Conservation (phyloP, 1,140 invertebrate genomes). For the Aphidius ervi region DNA sequence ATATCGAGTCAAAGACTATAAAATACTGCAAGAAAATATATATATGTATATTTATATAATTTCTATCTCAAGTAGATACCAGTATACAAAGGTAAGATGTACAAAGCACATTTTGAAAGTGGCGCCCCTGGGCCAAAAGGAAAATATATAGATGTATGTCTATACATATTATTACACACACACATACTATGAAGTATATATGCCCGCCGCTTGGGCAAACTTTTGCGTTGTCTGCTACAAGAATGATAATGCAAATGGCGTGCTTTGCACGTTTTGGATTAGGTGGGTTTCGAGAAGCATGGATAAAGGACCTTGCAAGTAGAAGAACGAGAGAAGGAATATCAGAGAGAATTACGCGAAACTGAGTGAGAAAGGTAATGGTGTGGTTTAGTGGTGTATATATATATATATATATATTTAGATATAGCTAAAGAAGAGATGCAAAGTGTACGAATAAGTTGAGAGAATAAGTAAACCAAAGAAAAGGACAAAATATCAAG, state of each 20-base stretch:
- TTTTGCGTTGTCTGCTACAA: conserved; percentile 41
- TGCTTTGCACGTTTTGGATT: conserved; percentile 43
- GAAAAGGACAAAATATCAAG: neutral
- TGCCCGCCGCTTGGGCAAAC: conserved; percentile 26
- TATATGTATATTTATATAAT: no score
- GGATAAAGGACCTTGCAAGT: conserved; percentile 4
- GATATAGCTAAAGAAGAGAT: no score
- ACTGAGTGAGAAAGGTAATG: conserved; percentile 9
- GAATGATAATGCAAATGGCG: conserved; percentile 43
- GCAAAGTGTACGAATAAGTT: no score
- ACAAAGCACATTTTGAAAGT: conserved; percentile 13
- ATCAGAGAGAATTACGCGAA: conserved; percentile 1
- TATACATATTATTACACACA: neutral
- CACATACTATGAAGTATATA: conserved; percentile 7
- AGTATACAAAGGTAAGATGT: no score
- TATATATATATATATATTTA: no score
- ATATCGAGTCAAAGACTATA: no score
- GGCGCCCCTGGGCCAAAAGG: conserved; percentile 11
- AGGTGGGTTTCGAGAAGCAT: conserved; percentile 28
- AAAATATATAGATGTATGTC: neutral
- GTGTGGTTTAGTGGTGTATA: neutral
- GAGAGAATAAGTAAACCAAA: no score
- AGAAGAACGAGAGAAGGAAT: neutral
- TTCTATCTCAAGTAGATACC: no score
- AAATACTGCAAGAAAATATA: no score